Evolutionary conservation across 2,888 invertebrate genomes (phyloP), one percentile per base, ranked within the genome.

Genomic region (Halictus ligatus): DNA sequence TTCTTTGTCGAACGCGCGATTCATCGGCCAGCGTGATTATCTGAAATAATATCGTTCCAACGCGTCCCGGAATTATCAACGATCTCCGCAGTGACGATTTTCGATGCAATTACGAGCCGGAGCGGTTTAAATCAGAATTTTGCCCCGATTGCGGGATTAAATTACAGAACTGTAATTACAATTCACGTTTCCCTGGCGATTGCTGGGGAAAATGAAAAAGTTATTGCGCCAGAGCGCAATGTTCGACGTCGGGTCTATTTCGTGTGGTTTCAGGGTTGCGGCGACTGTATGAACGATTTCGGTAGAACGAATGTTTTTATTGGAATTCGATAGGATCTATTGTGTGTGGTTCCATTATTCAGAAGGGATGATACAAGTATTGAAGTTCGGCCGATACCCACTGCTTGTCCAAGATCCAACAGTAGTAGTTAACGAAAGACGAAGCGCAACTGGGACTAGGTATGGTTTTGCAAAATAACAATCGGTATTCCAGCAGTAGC

Each of bases 61-160:
- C 43, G 29, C 76, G 29, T 83, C 43, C 46, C 54, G 8, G 78
- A 64, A 78, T 83, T 64, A 78, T 46, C 71, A 83, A 71, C 78
- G 35, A 72, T 29, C 25, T 58, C 21, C 46, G 50, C 43, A 46
- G 46, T 72, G 71, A 78, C 78, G 75, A 78, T 83, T 84, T 83
- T 71, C 78, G 60, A 71, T 40, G 77, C 69, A 74, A 75, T 64
- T 80, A 60, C n/a, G 12, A 35, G 21, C 12, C 69, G 64, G 40
- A 60, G 50, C 75, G 54, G 40, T 83, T 78, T 75, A 71, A 83
- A 83, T 60, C 78, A 71, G 48, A 75, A 58, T 54, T 71, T 67
- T 48, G 74, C 69, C 18, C 21, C 74, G 58, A 83, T 64, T 25
- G 43, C 13, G 13, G 43, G 71, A 84, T 72, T 78, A 64, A 83